phyloP scores from a whole-genome alignment of 2,888 invertebrate species.

The Hoplodrina blanda region DNA sequence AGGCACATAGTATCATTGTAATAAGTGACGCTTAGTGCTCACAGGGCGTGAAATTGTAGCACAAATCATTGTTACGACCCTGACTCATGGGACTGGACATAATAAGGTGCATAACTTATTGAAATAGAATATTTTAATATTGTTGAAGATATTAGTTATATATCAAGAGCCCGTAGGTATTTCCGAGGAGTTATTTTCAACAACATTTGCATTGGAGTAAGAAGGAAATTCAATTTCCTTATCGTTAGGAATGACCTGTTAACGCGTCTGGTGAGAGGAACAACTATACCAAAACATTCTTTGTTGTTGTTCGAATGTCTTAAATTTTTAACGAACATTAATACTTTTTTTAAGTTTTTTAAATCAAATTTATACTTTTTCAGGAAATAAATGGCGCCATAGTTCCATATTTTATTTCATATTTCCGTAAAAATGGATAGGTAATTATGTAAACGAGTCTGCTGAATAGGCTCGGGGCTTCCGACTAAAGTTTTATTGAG shows the following conservation, averaged over 20 bases:
- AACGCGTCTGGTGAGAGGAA: background rate
- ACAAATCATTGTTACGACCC: constrained; percentile 55
- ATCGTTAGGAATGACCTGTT: background rate
- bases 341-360: too few species aligned
- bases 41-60: constrained; percentile 71
- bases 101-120: constrained; percentile 25
- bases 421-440: background rate
- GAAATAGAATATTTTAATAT: constrained; percentile 16
- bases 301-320: too few species aligned
- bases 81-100: constrained; percentile 40
- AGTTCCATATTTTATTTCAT: constrained; percentile 1
- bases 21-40: constrained; percentile 55
- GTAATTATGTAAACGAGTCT: constrained; percentile 30
- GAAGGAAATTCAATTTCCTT: constrained; percentile 12
- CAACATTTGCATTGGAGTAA: background rate
- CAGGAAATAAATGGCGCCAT: background rate
- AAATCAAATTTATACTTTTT: too few species aligned
- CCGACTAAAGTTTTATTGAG: constrained; percentile 26
- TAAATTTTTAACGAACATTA: too few species aligned
- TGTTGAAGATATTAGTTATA: constrained; percentile 7
- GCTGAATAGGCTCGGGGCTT: constrained; percentile 23
- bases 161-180: background rate
- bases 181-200: constrained; percentile 10
- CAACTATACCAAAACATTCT: too few species aligned
- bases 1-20: constrained; percentile 24